Evolutionary conservation across 2,888 invertebrate species (phyloP), one percentile per base, ranked within the genome.

Genomic region (Notocelia uddmanniana): DNA sequence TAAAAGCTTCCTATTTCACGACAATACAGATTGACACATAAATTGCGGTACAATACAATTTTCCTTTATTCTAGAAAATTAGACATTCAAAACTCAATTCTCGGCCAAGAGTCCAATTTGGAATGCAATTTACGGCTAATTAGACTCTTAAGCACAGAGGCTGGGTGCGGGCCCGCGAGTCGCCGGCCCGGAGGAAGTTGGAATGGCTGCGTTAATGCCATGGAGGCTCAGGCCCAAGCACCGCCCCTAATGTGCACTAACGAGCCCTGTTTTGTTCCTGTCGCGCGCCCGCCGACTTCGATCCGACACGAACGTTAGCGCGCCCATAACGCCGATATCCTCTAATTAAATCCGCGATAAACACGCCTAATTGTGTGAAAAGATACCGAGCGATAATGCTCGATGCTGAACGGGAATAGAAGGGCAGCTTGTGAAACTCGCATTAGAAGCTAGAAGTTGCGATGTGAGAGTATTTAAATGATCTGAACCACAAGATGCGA

Each of bases 71-170:
- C 86, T 82, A 76, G 82, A 79, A 86, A 90, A 91, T 91, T 90
- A 89, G 90, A 89, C 90, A 90, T 92, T 91, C 85, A 90, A 88
- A 89, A 89, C 88, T 88, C 87, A 88, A 89, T 91, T 89, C 86
- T 88, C 87, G 87, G 82, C 85, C 88, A 87, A 89, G 86, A 86
- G 83, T 83, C 87, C 88, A 88, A 89, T 91, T 90, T 85, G 83
- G 84, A 85, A 86, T 89, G 90, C 90, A 90, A 91, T 92, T 91
- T 90, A 90, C 89, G 86, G 86, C 87, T 91, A 92, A 92, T 92
- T 91, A 91, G 85, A 87, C 87, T 86, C 84, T 91, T 91, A 90
- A 89, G 87, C 88, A 88, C 89, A 90, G 89, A 86, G 84, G 82
- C 83, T 73, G 76, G 75, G 79, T 78, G 73, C 77, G 78, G 78